Percentiles rank a stretch among this genome's conserved stretches.
phyloP scores from a whole-genome alignment of 2,113 vertebrate genomes.

The Pardalotus punctatus region DNA sequence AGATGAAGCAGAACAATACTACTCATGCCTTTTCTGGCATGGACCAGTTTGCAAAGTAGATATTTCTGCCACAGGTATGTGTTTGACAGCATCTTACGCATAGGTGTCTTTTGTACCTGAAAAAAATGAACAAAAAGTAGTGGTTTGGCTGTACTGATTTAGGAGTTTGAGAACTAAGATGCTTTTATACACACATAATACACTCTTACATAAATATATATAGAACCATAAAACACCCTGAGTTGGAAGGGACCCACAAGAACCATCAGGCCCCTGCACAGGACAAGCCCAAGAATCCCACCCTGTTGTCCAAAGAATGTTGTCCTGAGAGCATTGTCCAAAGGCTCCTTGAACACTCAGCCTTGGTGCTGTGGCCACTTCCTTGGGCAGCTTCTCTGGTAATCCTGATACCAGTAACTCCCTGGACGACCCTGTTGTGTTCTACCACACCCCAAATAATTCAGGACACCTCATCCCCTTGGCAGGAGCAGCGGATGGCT shows the following conservation, averaged over 20 bases:
- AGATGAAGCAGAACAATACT: not conserved
- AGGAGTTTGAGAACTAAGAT: not conserved
- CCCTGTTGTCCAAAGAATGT: not conserved
- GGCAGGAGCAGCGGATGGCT: not conserved
- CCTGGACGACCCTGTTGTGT: not conserved
- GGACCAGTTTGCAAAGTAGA: not conserved
- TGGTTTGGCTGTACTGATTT: not conserved
- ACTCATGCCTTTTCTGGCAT: not conserved
- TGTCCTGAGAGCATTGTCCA: not conserved
- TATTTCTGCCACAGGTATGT: not conserved
- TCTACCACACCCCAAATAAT: not conserved
- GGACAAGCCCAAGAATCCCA: not conserved
- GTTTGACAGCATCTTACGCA: not conserved
- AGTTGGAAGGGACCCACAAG: not conserved
- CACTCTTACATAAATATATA: accelerated
- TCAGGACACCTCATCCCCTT: not conserved
- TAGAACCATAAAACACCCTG: not conserved
- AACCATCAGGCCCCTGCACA: not conserved
- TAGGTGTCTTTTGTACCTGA: not conserved
- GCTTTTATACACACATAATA: not conserved
- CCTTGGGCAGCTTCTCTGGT: not conserved
- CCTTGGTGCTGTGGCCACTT: not conserved
- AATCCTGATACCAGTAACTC: not conserved
- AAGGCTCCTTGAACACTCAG: not conserved
- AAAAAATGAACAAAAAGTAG: not conserved